Evolutionary conservation across 2,797 vertebrate genomes (phyloP).

Genomic region (Pogoniulus pusillus): DNA sequence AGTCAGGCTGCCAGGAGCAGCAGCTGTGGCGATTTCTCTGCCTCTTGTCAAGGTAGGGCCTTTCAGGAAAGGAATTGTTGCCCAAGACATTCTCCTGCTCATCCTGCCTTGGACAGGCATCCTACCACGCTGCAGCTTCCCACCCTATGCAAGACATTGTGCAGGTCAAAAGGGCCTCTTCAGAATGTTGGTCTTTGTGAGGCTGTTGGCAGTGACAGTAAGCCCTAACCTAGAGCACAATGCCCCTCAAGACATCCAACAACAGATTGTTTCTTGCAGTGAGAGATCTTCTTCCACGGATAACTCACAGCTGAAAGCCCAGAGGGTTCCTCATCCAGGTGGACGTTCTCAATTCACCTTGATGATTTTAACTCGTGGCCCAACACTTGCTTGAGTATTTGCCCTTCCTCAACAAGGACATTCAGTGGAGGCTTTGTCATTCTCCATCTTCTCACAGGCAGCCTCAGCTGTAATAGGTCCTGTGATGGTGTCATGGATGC

Average conservation of each 20-base stretch:
- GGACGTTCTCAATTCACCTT: neutral
- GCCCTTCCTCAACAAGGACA: neutral
- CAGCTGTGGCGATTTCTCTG: conserved; percentile 53
- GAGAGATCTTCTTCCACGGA: neutral
- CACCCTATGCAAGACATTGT: accelerated
- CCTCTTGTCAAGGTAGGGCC: neutral
- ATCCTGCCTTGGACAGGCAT: neutral
- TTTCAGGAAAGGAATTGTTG: neutral
- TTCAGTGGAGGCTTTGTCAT: neutral
- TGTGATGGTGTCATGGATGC: neutral
- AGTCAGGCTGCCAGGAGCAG: neutral
- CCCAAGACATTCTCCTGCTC: neutral
- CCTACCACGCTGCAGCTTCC: neutral
- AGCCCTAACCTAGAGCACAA: neutral
- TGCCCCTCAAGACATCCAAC: neutral
- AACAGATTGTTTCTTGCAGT: neutral
- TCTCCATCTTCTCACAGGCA: accelerated
- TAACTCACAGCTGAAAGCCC: neutral
- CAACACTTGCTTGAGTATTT: neutral
- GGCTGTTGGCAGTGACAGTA: neutral
- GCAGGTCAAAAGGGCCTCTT: neutral
- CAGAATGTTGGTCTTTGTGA: neutral
- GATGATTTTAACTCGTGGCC: neutral
- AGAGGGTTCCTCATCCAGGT: neutral
- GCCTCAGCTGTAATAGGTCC: accelerated